Percentiles rank a stretch among this genome's conserved stretches.
These are phyloP conservation scores for Drosophila triauraria DNA, from an alignment of 1,140 invertebrate species.

Conservation along the genomic window DNA sequence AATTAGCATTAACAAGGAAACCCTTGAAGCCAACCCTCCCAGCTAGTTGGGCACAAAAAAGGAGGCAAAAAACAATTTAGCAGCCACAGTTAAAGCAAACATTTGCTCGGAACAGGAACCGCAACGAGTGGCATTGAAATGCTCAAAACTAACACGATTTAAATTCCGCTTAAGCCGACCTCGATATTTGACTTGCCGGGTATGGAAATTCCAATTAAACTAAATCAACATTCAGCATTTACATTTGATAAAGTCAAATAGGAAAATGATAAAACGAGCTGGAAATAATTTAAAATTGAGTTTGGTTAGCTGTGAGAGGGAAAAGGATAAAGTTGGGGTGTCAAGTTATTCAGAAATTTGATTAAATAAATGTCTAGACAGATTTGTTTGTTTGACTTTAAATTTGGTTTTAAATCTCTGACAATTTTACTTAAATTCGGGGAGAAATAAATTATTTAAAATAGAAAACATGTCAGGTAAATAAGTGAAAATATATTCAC, in stretches of 20 bases:
- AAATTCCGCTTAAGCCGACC: constrained; percentile 22
- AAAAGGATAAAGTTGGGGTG: background rate
- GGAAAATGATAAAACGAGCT: constrained; percentile 4
- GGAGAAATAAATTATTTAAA: background rate
- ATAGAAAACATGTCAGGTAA: background rate
- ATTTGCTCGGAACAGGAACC: constrained; percentile 39
- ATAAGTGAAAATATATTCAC: too few relatives aligned
- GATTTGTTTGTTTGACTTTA: background rate
- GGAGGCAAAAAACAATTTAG: constrained; percentile 17
- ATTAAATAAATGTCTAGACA: background rate
- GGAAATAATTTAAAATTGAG: background rate
- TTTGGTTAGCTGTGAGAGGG: background rate
- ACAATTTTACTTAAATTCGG: background rate
- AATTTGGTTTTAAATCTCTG: too few relatives aligned
- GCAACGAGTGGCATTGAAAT: constrained; percentile 20
- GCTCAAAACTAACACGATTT: constrained; percentile 33
- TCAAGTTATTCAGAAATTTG: background rate
- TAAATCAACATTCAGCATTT: constrained; percentile 52
- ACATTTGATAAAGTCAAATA: constrained; percentile 35
- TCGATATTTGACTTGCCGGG: constrained; percentile 16
- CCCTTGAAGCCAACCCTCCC: constrained; percentile 31
- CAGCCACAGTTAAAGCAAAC: constrained; percentile 58
- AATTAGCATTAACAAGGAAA: constrained; percentile 69
- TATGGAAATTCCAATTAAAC: constrained; percentile 65
- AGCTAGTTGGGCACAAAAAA: background rate